phyloP scores from a whole-genome alignment of 2,113 vertebrate genomes.

The Lasiurus cinereus region DNA sequence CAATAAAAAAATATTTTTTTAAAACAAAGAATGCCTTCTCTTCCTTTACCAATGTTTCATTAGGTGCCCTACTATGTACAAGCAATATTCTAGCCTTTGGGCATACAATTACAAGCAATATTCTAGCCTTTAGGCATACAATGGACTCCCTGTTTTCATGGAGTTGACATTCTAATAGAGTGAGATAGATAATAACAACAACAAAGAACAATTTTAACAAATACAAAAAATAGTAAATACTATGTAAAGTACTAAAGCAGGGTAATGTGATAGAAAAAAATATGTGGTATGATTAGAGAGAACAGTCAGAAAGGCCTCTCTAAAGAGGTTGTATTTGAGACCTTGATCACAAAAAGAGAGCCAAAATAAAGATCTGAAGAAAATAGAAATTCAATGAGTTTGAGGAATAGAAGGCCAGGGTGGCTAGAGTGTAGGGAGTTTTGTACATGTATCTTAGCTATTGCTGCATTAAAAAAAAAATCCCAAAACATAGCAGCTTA shows the following conservation, averaged over 20 bases:
- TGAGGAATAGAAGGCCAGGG: neutral
- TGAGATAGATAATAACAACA: neutral
- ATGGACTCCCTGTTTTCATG: neutral
- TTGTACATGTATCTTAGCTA: neutral
- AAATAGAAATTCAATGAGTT: neutral
- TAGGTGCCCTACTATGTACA: neutral
- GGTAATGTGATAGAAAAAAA: neutral
- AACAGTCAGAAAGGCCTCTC: neutral
- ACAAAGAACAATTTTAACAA: neutral
- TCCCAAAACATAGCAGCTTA: neutral
- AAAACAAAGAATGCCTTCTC: neutral
- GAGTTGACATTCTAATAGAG: neutral
- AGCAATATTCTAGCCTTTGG: neutral
- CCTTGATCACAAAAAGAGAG: neutral
- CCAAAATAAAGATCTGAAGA: neutral
- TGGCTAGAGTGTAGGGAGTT: neutral
- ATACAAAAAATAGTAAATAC: neutral
- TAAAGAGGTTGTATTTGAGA: neutral
- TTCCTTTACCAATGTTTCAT: neutral
- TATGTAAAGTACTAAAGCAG: neutral
- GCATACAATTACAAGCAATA: neutral
- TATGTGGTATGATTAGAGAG: neutral
- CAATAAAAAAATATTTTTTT: no score
- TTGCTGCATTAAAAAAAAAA: neutral
- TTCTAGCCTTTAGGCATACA: neutral